Evolutionary conservation across 2,888 invertebrate species (phyloP), one percentile per base, ranked within the genome.

Genomic region (Oscheius sp.): DNA sequence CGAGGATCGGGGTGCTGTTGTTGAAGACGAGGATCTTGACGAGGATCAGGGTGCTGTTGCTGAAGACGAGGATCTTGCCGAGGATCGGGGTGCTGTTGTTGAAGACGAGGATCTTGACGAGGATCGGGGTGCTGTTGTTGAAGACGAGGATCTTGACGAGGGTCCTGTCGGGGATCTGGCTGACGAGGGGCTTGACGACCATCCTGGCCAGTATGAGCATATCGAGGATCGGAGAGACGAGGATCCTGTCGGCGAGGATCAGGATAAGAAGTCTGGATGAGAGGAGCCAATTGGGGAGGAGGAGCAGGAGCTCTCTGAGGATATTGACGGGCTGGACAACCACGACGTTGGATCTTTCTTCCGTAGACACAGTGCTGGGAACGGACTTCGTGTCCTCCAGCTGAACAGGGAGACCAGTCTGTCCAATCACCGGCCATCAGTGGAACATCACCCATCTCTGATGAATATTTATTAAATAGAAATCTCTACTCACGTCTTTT

Each of bases 291-390:
- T 14, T 41, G 26, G 14, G 59, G 59, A 59, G 75, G 68, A 67
- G 76, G 73, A 49, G 74, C 70, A 38, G 77, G 73, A 14, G 64
- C 33, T 66, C 78, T 67, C 44, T 78, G 75, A 20, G 74, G 74
- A 24, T 71, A 70, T 9, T 73, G 71, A 24, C 82, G 72, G 26
- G 82, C 81, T 54, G 82, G 75, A 57, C 82, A 82, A n/a, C 82
- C 82, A 62, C 82, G 73, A 51, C 80, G 70, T 54, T 82, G 80
- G 47, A 82, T 81, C 45, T 77, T 76, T 22, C 82, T 64, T 47
- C 82, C 82, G 57, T 82, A 82, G 26, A 73, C 78, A 51, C 82
- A 82, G 22, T 77, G 74, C 50, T 81, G 82, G 14, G 81, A 78
- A 3, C 81, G 69, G 65, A 75, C 73, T 30, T 75, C 80, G 54